These are phyloP conservation scores for Lutjanus argentimaculatus DNA, from an alignment of 2,797 vertebrate species.

Conservation along the genomic window DNA sequence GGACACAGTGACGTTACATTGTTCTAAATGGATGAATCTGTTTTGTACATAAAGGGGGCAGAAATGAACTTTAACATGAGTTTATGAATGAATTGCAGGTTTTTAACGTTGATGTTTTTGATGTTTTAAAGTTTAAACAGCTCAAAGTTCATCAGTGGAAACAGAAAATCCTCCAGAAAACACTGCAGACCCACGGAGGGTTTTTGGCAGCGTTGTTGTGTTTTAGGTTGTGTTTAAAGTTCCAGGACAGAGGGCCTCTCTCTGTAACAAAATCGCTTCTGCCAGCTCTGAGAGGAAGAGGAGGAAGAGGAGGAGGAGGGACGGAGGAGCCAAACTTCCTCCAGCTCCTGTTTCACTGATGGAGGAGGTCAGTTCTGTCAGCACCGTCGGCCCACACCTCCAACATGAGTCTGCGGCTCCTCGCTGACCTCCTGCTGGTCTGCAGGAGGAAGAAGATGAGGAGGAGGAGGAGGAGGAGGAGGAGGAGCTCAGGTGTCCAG, in stretches of 20 bases:
- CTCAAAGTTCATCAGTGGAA: too few relatives aligned
- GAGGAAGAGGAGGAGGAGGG: not conserved
- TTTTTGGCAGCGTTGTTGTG: not conserved
- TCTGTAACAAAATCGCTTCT: slow-evolving; percentile 37
- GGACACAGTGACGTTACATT: too few relatives aligned
- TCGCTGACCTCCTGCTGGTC: not conserved
- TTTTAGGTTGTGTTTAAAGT: slow-evolving; percentile 12
- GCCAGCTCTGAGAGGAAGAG: slow-evolving; percentile 27
- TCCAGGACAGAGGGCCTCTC: slow-evolving; percentile 27
- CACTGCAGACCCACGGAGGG: too few relatives aligned
- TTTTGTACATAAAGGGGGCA: too few relatives aligned
- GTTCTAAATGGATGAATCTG: too few relatives aligned
- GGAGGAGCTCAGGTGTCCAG: slow-evolving; percentile 28
- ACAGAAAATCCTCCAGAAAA: too few relatives aligned
- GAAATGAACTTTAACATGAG: too few relatives aligned
- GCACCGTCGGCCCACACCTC: slow-evolving; percentile 18
- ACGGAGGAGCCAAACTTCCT: slow-evolving; percentile 15
- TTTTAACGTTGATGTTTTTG: too few relatives aligned
- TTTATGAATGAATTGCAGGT: too few relatives aligned
- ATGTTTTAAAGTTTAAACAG: too few relatives aligned
- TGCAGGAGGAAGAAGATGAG: too few relatives aligned
- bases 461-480: too few relatives aligned
- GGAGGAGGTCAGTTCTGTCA: slow-evolving; percentile 44
- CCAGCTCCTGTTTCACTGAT: slow-evolving; percentile 28
- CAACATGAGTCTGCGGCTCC: slow-evolving; percentile 34